A percentile compares a stretch with the other conserved stretches of the same genome.
phyloP scores from a whole-genome alignment of 1,140 invertebrate species.

The Caligus rogercresseyi region DNA sequence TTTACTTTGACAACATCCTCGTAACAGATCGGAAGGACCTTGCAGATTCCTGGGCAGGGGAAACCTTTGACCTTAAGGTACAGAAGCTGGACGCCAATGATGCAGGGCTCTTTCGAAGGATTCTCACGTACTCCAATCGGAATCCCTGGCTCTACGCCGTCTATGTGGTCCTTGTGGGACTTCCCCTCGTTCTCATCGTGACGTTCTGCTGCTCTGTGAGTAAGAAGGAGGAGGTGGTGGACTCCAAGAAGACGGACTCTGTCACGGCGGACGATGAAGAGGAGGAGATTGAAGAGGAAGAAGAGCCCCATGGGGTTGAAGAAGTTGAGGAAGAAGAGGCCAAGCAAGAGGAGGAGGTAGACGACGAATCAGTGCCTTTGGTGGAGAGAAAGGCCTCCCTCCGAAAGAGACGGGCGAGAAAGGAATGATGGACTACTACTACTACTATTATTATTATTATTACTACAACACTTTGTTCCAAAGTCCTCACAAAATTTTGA shows the following conservation, averaged over 20 bases:
- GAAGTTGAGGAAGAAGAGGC: conserved; percentile 17
- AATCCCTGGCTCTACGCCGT: conserved; percentile 75
- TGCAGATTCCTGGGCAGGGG: conserved; percentile 56
- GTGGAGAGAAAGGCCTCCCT: neutral
- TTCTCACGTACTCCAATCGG: conserved; percentile 61
- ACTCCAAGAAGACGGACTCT: conserved; percentile 43
- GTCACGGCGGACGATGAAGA: conserved; percentile 29
- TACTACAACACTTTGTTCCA: neutral
- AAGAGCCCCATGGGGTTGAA: conserved; percentile 15
- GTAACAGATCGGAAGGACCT: conserved; percentile 65
- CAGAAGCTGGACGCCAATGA: conserved; percentile 43
- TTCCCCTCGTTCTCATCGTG: conserved; percentile 59
- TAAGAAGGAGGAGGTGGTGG: conserved; percentile 24
- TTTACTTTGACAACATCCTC: conserved; percentile 88
- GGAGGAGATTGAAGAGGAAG: conserved; percentile 24
- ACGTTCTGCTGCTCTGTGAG: conserved; percentile 39
- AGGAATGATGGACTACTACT: conserved; percentile 1
- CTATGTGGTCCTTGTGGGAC: conserved; percentile 56
- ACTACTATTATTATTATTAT: neutral
- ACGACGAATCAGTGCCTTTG: conserved; percentile 11
- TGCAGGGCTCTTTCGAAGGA: conserved; percentile 30
- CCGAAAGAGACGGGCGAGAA: conserved; percentile 9
- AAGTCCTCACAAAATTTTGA: too few relatives aligned
- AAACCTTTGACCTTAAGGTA: conserved; percentile 68
- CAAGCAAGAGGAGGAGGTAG: conserved; percentile 23